Conservation (phyloP, 2,888 invertebrate genomes). For the Cataglyphis altisquamis region DNA sequence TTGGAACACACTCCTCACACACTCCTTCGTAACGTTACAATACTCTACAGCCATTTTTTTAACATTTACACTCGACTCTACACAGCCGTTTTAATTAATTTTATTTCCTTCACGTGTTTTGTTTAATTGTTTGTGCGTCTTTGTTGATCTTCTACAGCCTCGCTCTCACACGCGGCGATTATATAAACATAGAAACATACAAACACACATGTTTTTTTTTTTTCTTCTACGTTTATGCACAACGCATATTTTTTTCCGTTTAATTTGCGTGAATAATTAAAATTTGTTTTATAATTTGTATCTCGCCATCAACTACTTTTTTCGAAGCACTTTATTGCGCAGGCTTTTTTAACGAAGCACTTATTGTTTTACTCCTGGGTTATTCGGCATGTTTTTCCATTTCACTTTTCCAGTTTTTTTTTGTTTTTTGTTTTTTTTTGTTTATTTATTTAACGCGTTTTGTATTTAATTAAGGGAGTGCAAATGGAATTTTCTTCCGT, state of each 20-base stretch:
- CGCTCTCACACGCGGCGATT: constrained; percentile 79
- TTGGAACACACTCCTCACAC: not conserved
- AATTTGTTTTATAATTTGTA: constrained; percentile 67
- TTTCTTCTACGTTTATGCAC: constrained; percentile 69
- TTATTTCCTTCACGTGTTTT: constrained; percentile 42
- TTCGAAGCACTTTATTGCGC: constrained; percentile 82
- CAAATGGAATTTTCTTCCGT: constrained; percentile 38
- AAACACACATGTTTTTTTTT: constrained; percentile 80
- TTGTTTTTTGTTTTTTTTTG: no score
- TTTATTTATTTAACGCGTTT: constrained; percentile 32
- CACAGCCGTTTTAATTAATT: constrained; percentile 46
- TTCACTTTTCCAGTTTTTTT: not conserved
- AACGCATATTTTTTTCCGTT: constrained; percentile 62
- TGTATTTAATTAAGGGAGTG: constrained; percentile 40
- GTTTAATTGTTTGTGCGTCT: constrained; percentile 73
- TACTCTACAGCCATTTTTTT: constrained; percentile 54
- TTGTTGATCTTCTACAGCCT: constrained; percentile 71
- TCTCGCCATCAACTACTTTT: constrained; percentile 73
- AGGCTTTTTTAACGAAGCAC: constrained; percentile 80
- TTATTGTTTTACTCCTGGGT: constrained; percentile 77
- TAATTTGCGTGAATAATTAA: constrained; percentile 68
- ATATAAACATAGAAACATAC: constrained; percentile 85
- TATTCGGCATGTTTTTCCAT: constrained; percentile 26
- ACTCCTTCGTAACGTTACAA: constrained; percentile 35
- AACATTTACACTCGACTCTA: constrained; percentile 49